These are phyloP conservation scores for Parasteatoda lunata DNA, from an alignment of 2,888 invertebrate species.

Conservation along the genomic window DNA sequence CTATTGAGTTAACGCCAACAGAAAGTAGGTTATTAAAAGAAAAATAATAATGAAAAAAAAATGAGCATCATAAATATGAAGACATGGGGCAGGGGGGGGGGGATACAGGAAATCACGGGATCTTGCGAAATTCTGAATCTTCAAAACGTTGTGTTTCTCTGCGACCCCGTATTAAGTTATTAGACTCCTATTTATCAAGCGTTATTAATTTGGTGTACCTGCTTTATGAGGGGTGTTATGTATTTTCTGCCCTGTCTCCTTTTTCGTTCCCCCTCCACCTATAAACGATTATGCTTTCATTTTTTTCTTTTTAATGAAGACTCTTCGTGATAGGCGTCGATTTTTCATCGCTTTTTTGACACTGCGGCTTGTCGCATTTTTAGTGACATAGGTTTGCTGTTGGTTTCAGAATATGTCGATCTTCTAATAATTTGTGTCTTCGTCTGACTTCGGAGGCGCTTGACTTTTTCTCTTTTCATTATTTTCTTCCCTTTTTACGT, in stretches of 20 bases:
- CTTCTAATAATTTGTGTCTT: neutral
- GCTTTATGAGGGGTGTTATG: constrained; percentile 24
- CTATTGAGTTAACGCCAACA: constrained; percentile 14
- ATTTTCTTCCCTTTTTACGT: neutral
- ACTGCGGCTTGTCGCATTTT: constrained; percentile 32
- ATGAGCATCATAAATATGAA: neutral
- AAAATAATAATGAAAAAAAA: constrained; percentile 15
- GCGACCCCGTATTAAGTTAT: constrained; percentile 66
- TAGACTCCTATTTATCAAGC: constrained; percentile 62
- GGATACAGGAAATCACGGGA: neutral
- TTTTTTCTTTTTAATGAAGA: constrained; percentile 42
- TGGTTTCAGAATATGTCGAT: constrained; percentile 5
- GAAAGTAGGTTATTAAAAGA: constrained; percentile 1
- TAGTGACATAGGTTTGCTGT: neutral
- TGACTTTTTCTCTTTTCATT: neutral
- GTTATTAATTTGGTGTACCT: constrained; percentile 60
- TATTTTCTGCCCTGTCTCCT: constrained; percentile 22
- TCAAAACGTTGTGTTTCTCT: constrained; percentile 24
- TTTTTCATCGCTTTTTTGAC: constrained; percentile 50
- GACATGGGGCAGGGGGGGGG: neutral
- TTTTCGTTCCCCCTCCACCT: neutral
- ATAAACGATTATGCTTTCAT: constrained; percentile 31
- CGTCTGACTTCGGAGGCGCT: neutral
- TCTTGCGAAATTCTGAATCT: constrained; percentile 50
- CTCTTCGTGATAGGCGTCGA: constrained; percentile 46